phyloP scores from a whole-genome alignment of 30 jellyfish, hydroid and myxozoan genomes.

The Aurelia coerulea region DNA sequence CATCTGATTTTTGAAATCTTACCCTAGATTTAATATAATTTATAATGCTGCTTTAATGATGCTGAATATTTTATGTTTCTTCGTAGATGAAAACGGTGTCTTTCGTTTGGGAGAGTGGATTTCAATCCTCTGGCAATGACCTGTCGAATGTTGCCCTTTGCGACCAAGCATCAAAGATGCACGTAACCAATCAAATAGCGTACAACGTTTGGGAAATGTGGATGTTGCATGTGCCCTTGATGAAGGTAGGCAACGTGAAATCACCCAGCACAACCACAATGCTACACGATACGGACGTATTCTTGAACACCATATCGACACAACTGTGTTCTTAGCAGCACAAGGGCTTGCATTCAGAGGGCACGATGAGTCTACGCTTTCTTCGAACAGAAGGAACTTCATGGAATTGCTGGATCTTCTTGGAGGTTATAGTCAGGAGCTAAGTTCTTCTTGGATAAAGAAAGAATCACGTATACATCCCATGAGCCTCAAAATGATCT shows the following conservation, averaged over 20 bases:
- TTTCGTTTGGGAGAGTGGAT: constrained; percentile 32
- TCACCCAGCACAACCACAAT: background rate
- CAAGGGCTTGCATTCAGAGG: constrained; percentile 48
- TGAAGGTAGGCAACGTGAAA: constrained; percentile 28
- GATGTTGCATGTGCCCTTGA: constrained; percentile 41
- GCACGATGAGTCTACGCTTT: constrained; percentile 40
- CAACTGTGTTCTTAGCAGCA: constrained; percentile 18
- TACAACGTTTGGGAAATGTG: constrained; percentile 35
- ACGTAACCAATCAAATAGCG: constrained; percentile 21
- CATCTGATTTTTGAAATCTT: no score
- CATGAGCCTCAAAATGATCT: constrained; percentile 52
- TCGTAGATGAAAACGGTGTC: constrained; percentile 55
- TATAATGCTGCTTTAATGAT: no score
- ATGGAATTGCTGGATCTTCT: constrained; percentile 29
- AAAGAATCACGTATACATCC: constrained; percentile 12
- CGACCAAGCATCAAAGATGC: constrained; percentile 42
- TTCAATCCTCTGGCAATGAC: constrained; percentile 30
- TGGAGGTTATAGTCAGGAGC: constrained; percentile 38
- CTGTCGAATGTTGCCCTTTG: constrained; percentile 25
- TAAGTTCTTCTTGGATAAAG: background rate
- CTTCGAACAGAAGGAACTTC: constrained; percentile 46
- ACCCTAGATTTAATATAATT: no score
- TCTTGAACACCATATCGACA: constrained; percentile 37
- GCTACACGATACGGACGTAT: background rate
- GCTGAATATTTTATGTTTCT: background rate